These are phyloP conservation scores for Bursaphelenchus okinawaensis DNA, from an alignment of 2,888 invertebrate species.

Conservation along the genomic window DNA sequence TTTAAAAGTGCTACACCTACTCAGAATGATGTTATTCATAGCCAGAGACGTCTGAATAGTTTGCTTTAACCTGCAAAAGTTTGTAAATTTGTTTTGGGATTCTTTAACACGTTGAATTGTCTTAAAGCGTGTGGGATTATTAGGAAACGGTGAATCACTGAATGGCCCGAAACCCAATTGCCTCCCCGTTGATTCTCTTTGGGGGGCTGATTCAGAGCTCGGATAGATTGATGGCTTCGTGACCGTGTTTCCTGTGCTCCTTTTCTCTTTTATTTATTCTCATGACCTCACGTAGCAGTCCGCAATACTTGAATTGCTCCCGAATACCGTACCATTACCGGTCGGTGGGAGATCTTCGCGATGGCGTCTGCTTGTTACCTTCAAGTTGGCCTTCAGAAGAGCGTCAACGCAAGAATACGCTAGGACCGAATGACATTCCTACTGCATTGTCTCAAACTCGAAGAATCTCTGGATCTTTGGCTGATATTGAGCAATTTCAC, in stretches of 20 bases:
- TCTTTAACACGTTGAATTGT: too few species aligned
- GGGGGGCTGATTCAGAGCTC: background rate
- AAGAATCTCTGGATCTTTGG: slow-evolving; percentile 5
- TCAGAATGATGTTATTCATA: too few species aligned
- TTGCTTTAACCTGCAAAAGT: too few species aligned
- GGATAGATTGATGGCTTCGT: too few species aligned
- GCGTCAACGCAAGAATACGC: too few species aligned
- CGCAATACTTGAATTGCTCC: background rate
- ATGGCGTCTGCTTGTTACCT: background rate
- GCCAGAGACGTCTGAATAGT: too few species aligned
- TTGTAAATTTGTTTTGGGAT: too few species aligned
- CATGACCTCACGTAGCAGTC: background rate
- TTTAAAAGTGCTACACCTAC: too few species aligned
- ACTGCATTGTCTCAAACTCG: background rate
- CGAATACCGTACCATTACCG: slow-evolving; percentile 7
- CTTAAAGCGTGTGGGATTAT: background rate
- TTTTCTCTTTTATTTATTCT: background rate
- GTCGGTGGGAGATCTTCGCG: slow-evolving; percentile 12
- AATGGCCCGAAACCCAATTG: background rate
- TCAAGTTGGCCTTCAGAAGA: too few species aligned
- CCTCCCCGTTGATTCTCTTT: background rate
- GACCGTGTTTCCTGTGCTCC: background rate
- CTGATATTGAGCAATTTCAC: slow-evolving; percentile 6
- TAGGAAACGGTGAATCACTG: background rate
- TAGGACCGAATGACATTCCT: background rate